These are phyloP conservation scores for Mustela nigripes DNA, from an alignment of 2,113 vertebrate species.

Conservation along the genomic window DNA sequence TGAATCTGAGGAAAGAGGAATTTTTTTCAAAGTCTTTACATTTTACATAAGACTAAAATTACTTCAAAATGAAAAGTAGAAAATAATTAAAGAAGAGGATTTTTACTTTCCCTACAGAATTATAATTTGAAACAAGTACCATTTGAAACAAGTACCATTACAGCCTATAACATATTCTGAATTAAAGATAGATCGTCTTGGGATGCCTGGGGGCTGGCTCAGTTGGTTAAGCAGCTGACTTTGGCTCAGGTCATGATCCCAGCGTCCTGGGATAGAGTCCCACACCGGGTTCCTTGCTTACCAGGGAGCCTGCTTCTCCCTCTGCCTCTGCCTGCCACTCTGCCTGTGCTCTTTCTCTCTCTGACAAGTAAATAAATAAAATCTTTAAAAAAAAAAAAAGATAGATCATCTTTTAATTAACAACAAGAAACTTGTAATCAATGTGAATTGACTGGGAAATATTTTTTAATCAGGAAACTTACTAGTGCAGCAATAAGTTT, in stretches of 20 bases:
- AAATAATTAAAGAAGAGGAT: background rate
- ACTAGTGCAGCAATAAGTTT: background rate
- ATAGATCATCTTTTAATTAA: background rate
- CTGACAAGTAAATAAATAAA: no score
- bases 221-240: no score
- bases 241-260: no score
- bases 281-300: no score
- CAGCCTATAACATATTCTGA: background rate
- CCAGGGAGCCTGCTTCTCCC: no score
- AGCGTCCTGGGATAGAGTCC: no score
- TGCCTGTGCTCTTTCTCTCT: no score
- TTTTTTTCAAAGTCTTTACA: background rate
- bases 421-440: background rate
- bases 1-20: background rate
- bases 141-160: background rate
- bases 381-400: background rate
- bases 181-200: background rate
- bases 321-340: no score
- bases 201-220: no score
- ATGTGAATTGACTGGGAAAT: background rate
- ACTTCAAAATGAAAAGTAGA: background rate
- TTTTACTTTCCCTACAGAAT: background rate
- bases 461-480: constrained; percentile 41
- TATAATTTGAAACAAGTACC: background rate
- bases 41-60: background rate